Conservation (phyloP, 2,797 vertebrate genomes). For the Pseudotriccus pelzelni region DNA sequence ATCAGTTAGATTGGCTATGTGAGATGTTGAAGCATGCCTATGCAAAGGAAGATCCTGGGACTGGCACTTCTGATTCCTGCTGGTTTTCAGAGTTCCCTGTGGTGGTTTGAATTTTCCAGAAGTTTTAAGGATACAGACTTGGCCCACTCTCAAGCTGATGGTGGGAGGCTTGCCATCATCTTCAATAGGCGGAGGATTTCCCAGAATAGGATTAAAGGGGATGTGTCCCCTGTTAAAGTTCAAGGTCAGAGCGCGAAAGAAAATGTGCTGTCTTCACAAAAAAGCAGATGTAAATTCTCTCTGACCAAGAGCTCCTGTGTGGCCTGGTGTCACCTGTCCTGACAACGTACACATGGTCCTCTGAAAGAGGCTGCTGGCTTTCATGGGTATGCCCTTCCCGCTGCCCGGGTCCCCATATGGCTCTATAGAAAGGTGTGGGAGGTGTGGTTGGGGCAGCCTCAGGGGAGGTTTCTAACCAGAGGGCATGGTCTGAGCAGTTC, state of each 20-base stretch:
- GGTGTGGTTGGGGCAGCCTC: neutral
- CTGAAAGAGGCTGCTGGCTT: neutral
- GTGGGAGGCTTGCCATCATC: neutral
- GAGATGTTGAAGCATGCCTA: neutral
- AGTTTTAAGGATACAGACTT: neutral
- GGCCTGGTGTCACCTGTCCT: neutral
- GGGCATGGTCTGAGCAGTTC: accelerated
- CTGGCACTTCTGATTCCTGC: neutral
- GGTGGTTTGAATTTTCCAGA: neutral
- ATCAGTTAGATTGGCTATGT: accelerated
- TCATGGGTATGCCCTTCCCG: accelerated
- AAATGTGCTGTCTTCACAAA: neutral
- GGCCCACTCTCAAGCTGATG: neutral
- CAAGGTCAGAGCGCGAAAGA: neutral
- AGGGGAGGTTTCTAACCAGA: neutral
- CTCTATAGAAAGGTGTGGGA: neutral
- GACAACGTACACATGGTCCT: neutral
- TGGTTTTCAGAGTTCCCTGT: neutral
- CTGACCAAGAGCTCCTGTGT: neutral
- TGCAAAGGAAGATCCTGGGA: neutral
- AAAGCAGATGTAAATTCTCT: neutral
- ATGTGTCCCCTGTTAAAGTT: neutral
- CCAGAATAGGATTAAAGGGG: neutral
- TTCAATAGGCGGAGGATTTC: neutral
- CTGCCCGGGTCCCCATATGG: neutral